Evolutionary conservation across 2,797 vertebrate genomes (phyloP).

Genomic region (Spinus pinus): DNA sequence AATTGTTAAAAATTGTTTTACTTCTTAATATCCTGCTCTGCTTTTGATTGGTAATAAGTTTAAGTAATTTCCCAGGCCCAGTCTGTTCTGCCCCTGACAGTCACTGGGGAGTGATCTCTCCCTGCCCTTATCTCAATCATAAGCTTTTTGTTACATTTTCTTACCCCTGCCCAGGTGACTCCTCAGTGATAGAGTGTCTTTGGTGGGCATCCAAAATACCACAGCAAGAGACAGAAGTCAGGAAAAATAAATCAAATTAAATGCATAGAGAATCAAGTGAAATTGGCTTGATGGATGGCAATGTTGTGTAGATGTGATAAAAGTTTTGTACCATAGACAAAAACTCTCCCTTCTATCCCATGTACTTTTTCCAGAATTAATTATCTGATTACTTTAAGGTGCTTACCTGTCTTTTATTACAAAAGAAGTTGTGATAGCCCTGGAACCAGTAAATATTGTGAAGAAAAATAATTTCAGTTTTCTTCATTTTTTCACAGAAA

Average conservation of each 20-base stretch:
- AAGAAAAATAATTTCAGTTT: background rate
- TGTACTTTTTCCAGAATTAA: background rate
- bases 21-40: background rate
- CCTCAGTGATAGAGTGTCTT: background rate
- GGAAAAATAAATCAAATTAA: background rate
- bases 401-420: background rate
- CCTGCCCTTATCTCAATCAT: background rate
- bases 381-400: background rate
- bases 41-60: background rate
- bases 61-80: background rate
- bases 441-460: background rate
- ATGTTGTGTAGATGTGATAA: background rate
- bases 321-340: background rate
- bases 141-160: background rate
- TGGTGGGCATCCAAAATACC: background rate
- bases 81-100: background rate
- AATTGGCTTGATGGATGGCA: background rate
- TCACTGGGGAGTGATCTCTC: background rate
- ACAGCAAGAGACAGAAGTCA: background rate
- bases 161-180: background rate
- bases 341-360: background rate
- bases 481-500: background rate
- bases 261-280: background rate
- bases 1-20: background rate
- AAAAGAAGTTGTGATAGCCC: background rate